These are phyloP conservation scores for Ochotona curzoniae DNA, from an alignment of 2,113 vertebrate genomes.

Conservation along the genomic window DNA sequence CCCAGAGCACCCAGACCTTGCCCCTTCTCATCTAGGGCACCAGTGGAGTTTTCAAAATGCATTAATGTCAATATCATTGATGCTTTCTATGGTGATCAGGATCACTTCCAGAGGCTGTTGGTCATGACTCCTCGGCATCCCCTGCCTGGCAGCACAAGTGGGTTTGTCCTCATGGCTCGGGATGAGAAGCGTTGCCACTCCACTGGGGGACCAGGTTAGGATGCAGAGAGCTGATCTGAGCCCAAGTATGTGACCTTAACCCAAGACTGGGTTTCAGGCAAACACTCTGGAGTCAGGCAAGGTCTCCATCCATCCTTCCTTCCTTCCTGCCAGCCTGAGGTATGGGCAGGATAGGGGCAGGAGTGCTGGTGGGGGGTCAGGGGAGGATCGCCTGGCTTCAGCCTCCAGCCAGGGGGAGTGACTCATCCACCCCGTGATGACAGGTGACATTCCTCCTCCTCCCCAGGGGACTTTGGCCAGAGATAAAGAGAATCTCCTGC, in stretches of 20 bases:
- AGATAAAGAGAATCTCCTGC: conserved; percentile 69
- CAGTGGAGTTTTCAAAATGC: neutral
- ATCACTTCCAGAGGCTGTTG: neutral
- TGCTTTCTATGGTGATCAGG: too few species aligned
- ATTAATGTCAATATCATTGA: too few species aligned
- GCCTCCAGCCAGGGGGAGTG: conserved; percentile 55
- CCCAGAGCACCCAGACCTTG: neutral
- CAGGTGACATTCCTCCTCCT: conserved; percentile 68
- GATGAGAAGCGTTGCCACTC: neutral
- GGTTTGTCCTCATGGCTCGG: neutral
- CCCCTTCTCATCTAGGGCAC: neutral
- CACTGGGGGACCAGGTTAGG: neutral
- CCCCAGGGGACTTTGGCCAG: conserved; percentile 61
- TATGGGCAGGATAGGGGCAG: neutral
- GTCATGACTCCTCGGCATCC: accelerated
- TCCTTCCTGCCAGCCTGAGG: too few species aligned
- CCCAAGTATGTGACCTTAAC: neutral
- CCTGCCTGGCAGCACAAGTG: too few species aligned
- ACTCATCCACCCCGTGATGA: conserved; percentile 60
- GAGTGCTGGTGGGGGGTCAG: neutral
- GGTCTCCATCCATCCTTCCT: too few species aligned
- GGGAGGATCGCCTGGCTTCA: neutral
- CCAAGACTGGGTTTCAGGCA: neutral
- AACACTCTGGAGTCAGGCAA: neutral
- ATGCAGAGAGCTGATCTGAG: neutral